Base-by-base conservation (phyloP, 2,113 vertebrate genomes). In the Hydrochoerus hydrochaeris region DNA sequence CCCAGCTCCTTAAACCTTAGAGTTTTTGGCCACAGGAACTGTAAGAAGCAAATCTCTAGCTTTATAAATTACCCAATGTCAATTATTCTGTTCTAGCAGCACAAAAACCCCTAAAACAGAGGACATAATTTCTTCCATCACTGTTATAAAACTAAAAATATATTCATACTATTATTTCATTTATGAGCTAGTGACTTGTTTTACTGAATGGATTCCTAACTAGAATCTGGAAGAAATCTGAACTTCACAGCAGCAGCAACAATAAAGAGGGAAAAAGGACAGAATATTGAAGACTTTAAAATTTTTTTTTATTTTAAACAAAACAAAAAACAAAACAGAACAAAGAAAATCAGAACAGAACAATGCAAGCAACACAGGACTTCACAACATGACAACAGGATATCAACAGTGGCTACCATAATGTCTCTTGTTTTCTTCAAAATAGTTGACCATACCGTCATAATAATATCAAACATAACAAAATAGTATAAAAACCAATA, bases 221-320 rank as follows among this genome's bases (percentile, higher is more conserved):
- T 22, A 81, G 58, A 77, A 38, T 52, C 28, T 67, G 52, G 14
- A 94, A 41, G 62, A 69, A 54, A 81, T 94, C 94, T 95, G 88
- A 0, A 91, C 19, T 85, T 13, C 5, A 41, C 28, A 46, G 38
- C 4, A 35, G 41, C 28, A 83, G 7, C 20, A 73, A 28, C 67
- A 73, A 44, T 9, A 94, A 63, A 82, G 54, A 2, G 16, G 26
- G 5, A 57, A 19, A 57, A 57, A 57, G 17, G 52, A 52, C 52
- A 57, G 52, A 54, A 57, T 57, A 57, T 57, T 57, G 54, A 57
- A 54, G 16, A 16, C 49, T 52, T 52, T 52, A 11, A 52, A 52
- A 7, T 52, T 52, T 52, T 52, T 52, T 52, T 52, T 52, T 11
- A 52, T 52, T 7, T 52, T 52, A 52, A 52, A 52, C 7, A 52